Evolutionary conservation across 2,888 invertebrate species (phyloP).

Genomic region (Thecocarcelia acutangulata): DNA sequence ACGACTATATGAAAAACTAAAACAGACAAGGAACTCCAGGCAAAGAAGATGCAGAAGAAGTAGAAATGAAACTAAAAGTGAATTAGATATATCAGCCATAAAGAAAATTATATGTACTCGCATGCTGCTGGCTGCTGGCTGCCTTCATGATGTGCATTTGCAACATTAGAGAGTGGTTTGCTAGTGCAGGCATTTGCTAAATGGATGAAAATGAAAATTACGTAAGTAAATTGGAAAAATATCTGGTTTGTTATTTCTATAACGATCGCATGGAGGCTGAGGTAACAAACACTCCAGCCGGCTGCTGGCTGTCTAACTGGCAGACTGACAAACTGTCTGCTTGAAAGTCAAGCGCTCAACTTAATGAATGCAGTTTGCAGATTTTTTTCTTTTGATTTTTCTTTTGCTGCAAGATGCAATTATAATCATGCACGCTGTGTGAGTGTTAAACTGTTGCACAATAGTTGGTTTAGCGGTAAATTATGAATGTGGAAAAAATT

Average conservation of each 20-base stretch:
- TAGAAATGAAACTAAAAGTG: conserved; percentile 56
- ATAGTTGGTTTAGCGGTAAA: conserved; percentile 59
- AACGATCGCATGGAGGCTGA: conserved; percentile 57
- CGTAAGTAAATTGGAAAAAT: conserved; percentile 60
- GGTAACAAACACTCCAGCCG: conserved; percentile 6
- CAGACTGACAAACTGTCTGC: neutral
- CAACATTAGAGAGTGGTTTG: conserved; percentile 59
- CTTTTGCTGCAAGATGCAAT: conserved; percentile 62
- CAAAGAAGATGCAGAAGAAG: conserved; percentile 1
- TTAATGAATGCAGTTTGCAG: conserved; percentile 48
- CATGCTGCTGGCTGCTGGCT: too few species aligned
- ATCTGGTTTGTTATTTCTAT: conserved; percentile 53
- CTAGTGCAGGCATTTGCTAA: neutral
- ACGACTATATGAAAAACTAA: conserved; percentile 16
- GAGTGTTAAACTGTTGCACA: conserved; percentile 65
- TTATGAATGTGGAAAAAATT: conserved; percentile 43
- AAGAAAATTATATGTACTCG: conserved; percentile 52
- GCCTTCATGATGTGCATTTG: conserved; percentile 24
- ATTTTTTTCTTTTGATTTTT: too few species aligned
- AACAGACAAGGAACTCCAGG: conserved; percentile 17
- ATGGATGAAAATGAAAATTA: conserved; percentile 59
- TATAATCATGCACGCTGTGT: conserved; percentile 44
- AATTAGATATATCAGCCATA: conserved; percentile 49
- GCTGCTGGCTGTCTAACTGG: neutral
- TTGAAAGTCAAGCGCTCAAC: conserved; percentile 23